Base-by-base conservation (phyloP, 2,888 invertebrate species). In the Pardosa pseudoannulata region DNA sequence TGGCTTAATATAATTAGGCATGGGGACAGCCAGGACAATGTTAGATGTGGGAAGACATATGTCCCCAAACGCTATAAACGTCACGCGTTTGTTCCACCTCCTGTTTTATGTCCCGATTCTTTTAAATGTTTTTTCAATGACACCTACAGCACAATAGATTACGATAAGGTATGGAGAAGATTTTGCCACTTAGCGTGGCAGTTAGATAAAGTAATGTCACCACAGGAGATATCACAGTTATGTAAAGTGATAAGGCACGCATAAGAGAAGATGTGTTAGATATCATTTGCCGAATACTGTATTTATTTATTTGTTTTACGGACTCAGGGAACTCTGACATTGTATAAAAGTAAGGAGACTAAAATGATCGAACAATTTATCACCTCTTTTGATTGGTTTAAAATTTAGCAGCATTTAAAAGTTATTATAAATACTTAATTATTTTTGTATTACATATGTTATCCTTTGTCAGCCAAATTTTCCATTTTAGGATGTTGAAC, bases 1-100 rank as follows among this genome's bases (percentile, higher is more conserved):
- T 50, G 27, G 67, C 29, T 65, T 76, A 72, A 83, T 78, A 85
- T 85, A 85, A 85, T 85, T 85, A 85, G 83, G 67, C 27, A 36
- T 67, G 78, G 72, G 71, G 64, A 67, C 64, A 78, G 27, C n/a
- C 32, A 19, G 23, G 46, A 32, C 70, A 70, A 70, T 28, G 70
- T 41, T 70, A 72, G 41, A 78, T 32, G 78, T 67, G 80, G 50
- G 87, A 79, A 72, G 73, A 86, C 86, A 80, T 75, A 80, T 80
- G 80, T 87, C 70, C 71, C 75, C 50, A 36, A 72, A 39, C 75
- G 67, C 80, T 31, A 76, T 87, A 80, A 87, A 87, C 71, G 79
- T 79, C 87, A 87, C 11, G 9, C n/a, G 68, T 74, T 73, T 70
- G 62, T 46, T 68, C 67, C 72, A 23, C 71, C 23, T 67, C 39